phyloP scores from a whole-genome alignment of 1,140 invertebrate species.

The Platyscapa corneri region DNA sequence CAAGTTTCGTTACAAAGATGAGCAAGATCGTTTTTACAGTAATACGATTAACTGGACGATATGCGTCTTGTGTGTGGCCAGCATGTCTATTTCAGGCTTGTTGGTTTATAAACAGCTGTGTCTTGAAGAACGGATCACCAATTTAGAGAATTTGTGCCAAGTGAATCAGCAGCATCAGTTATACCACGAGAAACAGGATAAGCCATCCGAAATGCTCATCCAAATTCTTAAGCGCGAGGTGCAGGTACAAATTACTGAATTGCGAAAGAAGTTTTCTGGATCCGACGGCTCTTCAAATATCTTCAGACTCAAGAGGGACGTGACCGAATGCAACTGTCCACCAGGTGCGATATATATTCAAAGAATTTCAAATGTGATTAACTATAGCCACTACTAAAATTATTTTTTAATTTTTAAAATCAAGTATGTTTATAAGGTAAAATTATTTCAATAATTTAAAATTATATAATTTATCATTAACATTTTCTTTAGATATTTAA shows the following conservation, averaged over 20 bases:
- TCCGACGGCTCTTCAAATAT: slow-evolving; percentile 46
- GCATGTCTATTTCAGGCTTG: slow-evolving; percentile 65
- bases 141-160: slow-evolving; percentile 61
- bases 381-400: neutral
- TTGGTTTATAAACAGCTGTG: slow-evolving; percentile 65
- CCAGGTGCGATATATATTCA: slow-evolving; percentile 55
- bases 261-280: neutral
- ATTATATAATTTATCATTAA: no score
- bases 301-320: slow-evolving; percentile 64
- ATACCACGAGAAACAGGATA: neutral
- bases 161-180: slow-evolving; percentile 12
- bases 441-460: no score
- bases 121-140: slow-evolving; percentile 67
- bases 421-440: no score
- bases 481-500: no score
- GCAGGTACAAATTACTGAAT: slow-evolving; percentile 54
- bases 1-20: slow-evolving; percentile 57
- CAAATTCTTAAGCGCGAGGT: slow-evolving; percentile 62
- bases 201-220: slow-evolving; percentile 50
- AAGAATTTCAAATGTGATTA: neutral
- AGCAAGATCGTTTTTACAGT: neutral
- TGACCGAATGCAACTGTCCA: slow-evolving; percentile 67
- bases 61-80: slow-evolving; percentile 67
- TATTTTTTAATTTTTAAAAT: no score
- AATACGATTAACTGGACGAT: slow-evolving; percentile 62